phyloP scores from a whole-genome alignment of 1,140 invertebrate species.

The Batillaria attramentaria region DNA sequence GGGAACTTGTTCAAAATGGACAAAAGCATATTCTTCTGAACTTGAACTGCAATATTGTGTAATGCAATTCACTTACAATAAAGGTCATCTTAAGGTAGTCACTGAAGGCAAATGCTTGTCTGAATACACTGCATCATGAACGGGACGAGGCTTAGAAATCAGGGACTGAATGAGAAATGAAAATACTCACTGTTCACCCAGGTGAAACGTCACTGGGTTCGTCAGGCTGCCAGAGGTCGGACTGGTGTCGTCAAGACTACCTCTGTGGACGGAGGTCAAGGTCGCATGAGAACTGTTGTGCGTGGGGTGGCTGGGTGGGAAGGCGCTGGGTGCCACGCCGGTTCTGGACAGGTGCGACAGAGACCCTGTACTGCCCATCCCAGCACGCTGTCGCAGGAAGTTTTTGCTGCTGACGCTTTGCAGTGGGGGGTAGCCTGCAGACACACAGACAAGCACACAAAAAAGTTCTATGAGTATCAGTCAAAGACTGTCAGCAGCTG shows the following conservation, averaged over 20 bases:
- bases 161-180: neutral
- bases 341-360: conserved; percentile 23
- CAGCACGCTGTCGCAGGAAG: conserved; percentile 15
- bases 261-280: neutral
- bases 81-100: neutral
- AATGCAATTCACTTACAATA: too few relatives aligned
- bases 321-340: conserved; percentile 5
- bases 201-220: conserved; percentile 27
- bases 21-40: too few relatives aligned
- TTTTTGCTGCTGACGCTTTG: neutral
- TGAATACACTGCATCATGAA: neutral
- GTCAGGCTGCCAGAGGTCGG: neutral
- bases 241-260: conserved; percentile 1
- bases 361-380: conserved; percentile 30
- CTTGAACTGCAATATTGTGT: too few relatives aligned
- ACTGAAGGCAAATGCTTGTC: neutral
- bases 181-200: conserved; percentile 30
- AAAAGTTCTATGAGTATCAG: neutral
- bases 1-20: too few relatives aligned
- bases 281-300: neutral
- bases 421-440: conserved; percentile 15
- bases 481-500: too few relatives aligned
- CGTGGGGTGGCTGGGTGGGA: neutral
- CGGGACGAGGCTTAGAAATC: neutral
- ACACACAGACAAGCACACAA: conserved; percentile 1